These are phyloP conservation scores for Drosophila truncata DNA, from an alignment of 1,140 invertebrate genomes.

Conservation along the genomic window DNA sequence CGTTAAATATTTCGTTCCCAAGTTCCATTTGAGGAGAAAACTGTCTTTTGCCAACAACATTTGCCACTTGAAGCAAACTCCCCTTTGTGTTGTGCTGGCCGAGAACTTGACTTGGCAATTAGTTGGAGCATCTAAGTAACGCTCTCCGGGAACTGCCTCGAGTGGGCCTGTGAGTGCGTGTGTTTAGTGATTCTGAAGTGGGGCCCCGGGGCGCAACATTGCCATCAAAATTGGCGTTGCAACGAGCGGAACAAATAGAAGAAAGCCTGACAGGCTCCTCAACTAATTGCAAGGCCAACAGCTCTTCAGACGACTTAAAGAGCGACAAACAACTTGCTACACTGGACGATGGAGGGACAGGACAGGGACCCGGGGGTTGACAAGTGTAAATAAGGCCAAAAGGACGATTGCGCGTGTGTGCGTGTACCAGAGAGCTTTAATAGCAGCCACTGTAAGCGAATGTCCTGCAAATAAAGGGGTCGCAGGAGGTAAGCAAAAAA, in stretches of 20 bases:
- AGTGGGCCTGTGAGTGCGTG: slow-evolving; percentile 40
- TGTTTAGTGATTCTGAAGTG: slow-evolving; percentile 53
- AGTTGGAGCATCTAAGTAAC: slow-evolving; percentile 48
- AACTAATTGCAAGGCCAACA: slow-evolving; percentile 80
- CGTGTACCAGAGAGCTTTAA: slow-evolving; percentile 38
- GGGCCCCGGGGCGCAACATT: slow-evolving; percentile 18
- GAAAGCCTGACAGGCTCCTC: slow-evolving; percentile 48
- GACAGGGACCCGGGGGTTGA: slow-evolving; percentile 16
- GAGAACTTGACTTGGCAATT: slow-evolving; percentile 56
- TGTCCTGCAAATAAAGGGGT: slow-evolving; percentile 53
- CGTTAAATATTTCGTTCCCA: background rate
- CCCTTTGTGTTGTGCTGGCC: slow-evolving; percentile 4
- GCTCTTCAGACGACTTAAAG: slow-evolving; percentile 69
- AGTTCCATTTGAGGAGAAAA: background rate
- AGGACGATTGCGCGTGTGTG: slow-evolving; percentile 4
- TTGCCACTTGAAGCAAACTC: background rate
- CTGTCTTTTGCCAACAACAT: background rate
- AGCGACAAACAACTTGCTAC: slow-evolving; percentile 51
- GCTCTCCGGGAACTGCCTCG: slow-evolving; percentile 36
- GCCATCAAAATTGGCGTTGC: slow-evolving; percentile 49
- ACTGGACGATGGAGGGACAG: background rate
- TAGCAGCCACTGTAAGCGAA: slow-evolving; percentile 35
- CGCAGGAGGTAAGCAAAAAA: slow-evolving; percentile 10
- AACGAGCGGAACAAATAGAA: slow-evolving; percentile 37
- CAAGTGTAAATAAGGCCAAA: slow-evolving; percentile 55